Base-by-base conservation (phyloP, 2,888 invertebrate genomes). In the Fragum whitleyi region DNA sequence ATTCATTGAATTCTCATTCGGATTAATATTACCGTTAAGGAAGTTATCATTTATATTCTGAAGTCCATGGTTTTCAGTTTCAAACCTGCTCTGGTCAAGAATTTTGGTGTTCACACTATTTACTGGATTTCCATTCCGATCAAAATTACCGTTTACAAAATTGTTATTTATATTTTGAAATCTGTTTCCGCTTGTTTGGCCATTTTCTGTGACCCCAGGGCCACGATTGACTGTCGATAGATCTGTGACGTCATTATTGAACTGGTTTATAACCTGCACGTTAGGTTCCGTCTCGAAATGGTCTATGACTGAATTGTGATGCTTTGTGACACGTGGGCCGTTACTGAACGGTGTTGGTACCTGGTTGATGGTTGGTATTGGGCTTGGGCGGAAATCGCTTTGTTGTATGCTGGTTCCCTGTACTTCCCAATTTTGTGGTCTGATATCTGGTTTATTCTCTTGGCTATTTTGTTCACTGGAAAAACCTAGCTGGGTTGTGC, bases 281-380 rank as follows among this genome's bases (percentile, higher is more conserved):
- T 74, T 79, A 5, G 79, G 74, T 6, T 79, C 79, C 0, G 79
- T 79, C 42, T 29, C 61, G 51, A 79, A 70, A 5, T 51, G 39
- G 42, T 74, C 74, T 23, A 16, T 39, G 6, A 7, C 11, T 32
- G 62, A 2, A 23, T 2, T 36, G 9, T 6, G 36, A 1, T 21
- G 39, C 9, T 65, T n/a, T 2, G 42, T 42, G 11, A 65, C 65
- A 36, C 32, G 36, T 19, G 65, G 65, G 9, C 39, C 42, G 36
- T 42, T 32, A 36, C 32, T 36, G 32, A 9, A 36, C 6, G 32
- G 32, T 16, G n/a, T 62, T 6, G 62, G n/a, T 1, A 36, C 23
- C 32, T 32, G 32, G 14, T n/a, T 39, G 19, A 19, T 21, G 2
- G 5, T 19, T 19, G 39, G 65, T 5, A 61, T 32, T 7, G 16